Base-by-base conservation (phyloP, 2,888 invertebrate species). In the Keiferia lycopersicella region DNA sequence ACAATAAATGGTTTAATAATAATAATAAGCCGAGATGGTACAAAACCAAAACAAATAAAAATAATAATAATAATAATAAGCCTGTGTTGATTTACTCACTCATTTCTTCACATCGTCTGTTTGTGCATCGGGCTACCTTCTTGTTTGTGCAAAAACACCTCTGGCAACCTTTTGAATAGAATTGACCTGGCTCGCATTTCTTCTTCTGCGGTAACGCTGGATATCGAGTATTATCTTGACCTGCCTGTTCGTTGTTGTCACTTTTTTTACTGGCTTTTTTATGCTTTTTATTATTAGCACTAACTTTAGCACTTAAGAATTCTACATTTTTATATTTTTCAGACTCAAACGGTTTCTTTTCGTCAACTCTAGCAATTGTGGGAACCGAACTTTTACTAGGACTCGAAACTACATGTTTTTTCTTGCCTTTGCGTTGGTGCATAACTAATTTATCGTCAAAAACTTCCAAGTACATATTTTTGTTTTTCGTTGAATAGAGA, bases 101-200 rank as follows among this genome's bases (percentile, higher is more conserved):
- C 45, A 30, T 51, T 45, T 64, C 61, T 10, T 38, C 34, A 34
- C 66, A 65, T 18, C 56, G 11, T 38, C 50, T 61, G 18, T 59
- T 53, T 12, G 38, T 66, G 65, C 85, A 84, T 2, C 66, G 11
- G 0, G 69, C 48, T 3, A 63, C 51, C 7, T 68, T 67, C 0
- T 73, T 60, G 7, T 75, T 45, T 3, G 74, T 74, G 64, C 89
- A 89, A 67, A 73, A 82, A 66, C 89, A 88, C 60, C 73, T 73
- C 10, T 71, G 67, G 58, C 88, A 88, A 0, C 69, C 73, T 0
- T 73, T 73, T 12, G 67, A 73, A 45, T 86, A 87, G 0, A 84
- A 57, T 63, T 70, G 81, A 0, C 89, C 89, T 0, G 87, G 83
- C 0, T 62, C 64, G 63, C 89, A 89, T 0, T 62, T 14, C 0